A percentile compares a stretch with the other conserved stretches of the same genome.
Conservation (phyloP, 2,113 vertebrate genomes). For the Dinomys branickii region DNA sequence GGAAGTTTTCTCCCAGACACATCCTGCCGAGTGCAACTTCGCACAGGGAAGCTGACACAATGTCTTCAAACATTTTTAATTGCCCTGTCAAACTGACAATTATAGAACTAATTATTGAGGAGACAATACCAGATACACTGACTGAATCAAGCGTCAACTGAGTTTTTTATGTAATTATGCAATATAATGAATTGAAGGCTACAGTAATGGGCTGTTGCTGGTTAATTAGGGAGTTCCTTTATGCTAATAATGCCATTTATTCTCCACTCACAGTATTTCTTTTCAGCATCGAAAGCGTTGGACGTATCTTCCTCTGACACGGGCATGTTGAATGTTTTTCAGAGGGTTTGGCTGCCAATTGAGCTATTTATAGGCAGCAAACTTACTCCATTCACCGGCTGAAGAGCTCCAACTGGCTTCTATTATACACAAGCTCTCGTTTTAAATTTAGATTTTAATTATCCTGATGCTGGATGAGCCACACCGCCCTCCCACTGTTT, state of each 20-base stretch:
- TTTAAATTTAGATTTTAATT: slow-evolving; percentile 34
- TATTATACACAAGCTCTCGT: not conserved
- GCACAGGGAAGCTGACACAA: slow-evolving; percentile 78
- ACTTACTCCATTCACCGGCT: not conserved
- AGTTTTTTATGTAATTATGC: slow-evolving; percentile 89
- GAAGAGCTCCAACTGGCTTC: slow-evolving; percentile 14
- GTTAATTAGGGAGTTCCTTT: slow-evolving; percentile 89
- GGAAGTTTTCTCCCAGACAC: slow-evolving; percentile 74
- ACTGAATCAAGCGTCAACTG: slow-evolving; percentile 85
- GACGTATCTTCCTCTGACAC: slow-evolving; percentile 62
- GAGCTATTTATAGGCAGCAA: not conserved
- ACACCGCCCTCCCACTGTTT: not conserved
- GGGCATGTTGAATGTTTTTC: slow-evolving; percentile 58
- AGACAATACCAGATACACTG: slow-evolving; percentile 88
- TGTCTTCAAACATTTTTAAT: slow-evolving; percentile 91
- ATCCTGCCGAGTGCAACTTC: slow-evolving; percentile 59
- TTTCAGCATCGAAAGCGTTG: slow-evolving; percentile 68
- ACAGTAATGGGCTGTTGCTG: slow-evolving; percentile 88
- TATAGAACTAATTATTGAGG: slow-evolving; percentile 89
- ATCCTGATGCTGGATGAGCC: fast-evolving
- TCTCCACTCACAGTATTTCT: slow-evolving; percentile 82
- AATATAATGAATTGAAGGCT: slow-evolving; percentile 90
- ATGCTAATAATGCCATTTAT: slow-evolving; percentile 87
- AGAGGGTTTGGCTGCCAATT: slow-evolving; percentile 34
- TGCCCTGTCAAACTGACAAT: slow-evolving; percentile 91